Evolutionary conservation across 2,113 vertebrate species (phyloP).

Genomic region (Chascanopsetta lugubris): DNA sequence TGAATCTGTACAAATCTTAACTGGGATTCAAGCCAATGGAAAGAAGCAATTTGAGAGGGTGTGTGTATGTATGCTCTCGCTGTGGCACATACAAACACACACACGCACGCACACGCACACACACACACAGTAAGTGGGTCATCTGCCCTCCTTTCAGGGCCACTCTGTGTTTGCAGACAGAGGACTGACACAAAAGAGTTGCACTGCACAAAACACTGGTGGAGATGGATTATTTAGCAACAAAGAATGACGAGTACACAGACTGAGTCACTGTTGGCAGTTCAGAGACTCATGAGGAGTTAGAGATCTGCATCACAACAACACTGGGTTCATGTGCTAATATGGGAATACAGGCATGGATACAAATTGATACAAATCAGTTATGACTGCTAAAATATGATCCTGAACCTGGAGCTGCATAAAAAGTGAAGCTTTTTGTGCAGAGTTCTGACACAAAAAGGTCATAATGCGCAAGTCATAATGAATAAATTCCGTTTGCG

Average conservation of each 20-base stretch:
- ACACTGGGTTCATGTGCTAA: too few species aligned
- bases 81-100: not conserved
- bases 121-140: constrained; percentile 45
- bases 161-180: not conserved
- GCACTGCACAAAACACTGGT: not conserved
- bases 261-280: too few species aligned
- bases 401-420: not conserved
- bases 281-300: too few species aligned
- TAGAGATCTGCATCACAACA: too few species aligned
- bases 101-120: constrained; percentile 1
- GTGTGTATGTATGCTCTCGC: not conserved
- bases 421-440: too few species aligned
- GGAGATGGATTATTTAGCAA: not conserved
- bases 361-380: not conserved
- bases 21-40: constrained; percentile 37
- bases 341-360: too few species aligned
- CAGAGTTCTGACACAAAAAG: too few species aligned
- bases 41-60: constrained; percentile 25
- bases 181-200: not conserved
- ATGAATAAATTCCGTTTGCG: not conserved
- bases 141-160: constrained; percentile 26
- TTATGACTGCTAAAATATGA: not conserved
- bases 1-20: constrained; percentile 25
- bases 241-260: not conserved
- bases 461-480: too few species aligned